Evolutionary conservation across 1,140 invertebrate genomes (phyloP).

Genomic region (Musca vetustissima): DNA sequence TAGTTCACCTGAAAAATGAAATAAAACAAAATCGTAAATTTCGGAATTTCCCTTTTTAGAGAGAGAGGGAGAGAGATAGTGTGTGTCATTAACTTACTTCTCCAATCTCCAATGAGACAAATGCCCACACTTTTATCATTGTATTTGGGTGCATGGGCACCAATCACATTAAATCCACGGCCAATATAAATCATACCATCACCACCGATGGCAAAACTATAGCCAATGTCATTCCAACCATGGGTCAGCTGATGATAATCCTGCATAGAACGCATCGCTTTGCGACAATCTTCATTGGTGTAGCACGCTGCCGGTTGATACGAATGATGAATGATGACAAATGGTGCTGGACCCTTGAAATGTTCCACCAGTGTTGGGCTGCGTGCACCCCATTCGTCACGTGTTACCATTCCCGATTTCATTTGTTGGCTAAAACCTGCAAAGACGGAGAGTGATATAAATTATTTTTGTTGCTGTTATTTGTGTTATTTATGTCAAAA

Average conservation of each 20-base stretch:
- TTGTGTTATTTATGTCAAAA: too few species aligned
- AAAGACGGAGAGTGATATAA: background rate
- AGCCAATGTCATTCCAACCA: slow-evolving; percentile 72
- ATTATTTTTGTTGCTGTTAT: too few species aligned
- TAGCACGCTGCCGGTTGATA: slow-evolving; percentile 64
- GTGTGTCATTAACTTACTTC: slow-evolving; percentile 55
- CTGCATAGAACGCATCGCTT: slow-evolving; percentile 64
- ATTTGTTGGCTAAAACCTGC: slow-evolving; percentile 49
- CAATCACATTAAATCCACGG: slow-evolving; percentile 70
- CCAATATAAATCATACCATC: slow-evolving; percentile 76
- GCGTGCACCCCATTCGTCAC: slow-evolving; percentile 66
- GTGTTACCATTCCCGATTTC: slow-evolving; percentile 54
- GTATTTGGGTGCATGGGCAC: slow-evolving; percentile 71
- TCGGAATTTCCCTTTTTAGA: too few species aligned
- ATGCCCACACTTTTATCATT: slow-evolving; percentile 75
- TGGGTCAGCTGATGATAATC: slow-evolving; percentile 61
- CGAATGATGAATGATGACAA: slow-evolving; percentile 78
- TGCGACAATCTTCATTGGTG: slow-evolving; percentile 57
- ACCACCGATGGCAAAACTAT: slow-evolving; percentile 79
- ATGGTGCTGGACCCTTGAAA: slow-evolving; percentile 66
- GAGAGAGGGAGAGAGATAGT: background rate
- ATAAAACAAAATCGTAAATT: too few species aligned
- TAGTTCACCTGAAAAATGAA: slow-evolving; percentile 57
- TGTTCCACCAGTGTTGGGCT: slow-evolving; percentile 55
- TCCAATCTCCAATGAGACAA: slow-evolving; percentile 70